Conservation (phyloP, 2,113 vertebrate species). For the Crotalus helleri region DNA sequence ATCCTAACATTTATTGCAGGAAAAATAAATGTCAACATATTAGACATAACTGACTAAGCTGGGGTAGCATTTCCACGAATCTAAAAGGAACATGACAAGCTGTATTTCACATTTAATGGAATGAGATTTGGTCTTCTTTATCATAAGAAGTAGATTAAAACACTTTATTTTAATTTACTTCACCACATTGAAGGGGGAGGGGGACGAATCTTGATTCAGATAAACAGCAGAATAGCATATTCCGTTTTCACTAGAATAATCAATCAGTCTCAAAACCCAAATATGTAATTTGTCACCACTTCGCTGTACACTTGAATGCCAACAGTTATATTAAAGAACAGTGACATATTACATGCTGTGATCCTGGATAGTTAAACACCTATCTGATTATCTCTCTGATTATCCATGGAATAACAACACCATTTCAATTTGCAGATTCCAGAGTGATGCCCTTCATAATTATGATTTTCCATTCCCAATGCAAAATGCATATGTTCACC, state of each 20-base stretch:
- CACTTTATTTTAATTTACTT: constrained; percentile 78
- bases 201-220: constrained; percentile 66
- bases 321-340: constrained; percentile 51
- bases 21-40: constrained; percentile 84
- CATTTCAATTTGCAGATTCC: not conserved
- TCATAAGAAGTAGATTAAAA: constrained; percentile 75
- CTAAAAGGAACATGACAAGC: constrained; percentile 75
- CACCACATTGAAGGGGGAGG: constrained; percentile 51
- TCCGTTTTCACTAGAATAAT: constrained; percentile 59
- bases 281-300: constrained; percentile 63
- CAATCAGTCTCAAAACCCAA: constrained; percentile 66
- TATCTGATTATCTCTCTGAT: not conserved
- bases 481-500: not conserved
- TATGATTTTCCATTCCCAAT: not conserved
- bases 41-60: constrained; percentile 77
- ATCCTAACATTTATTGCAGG: constrained; percentile 81
- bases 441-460: not conserved
- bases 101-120: constrained; percentile 77
- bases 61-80: constrained; percentile 73
- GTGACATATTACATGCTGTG: constrained; percentile 9
- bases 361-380: constrained; percentile 1
- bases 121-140: constrained; percentile 74
- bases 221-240: constrained; percentile 59
- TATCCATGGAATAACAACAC: not conserved
- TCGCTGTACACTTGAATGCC: constrained; percentile 49